A percentile compares a stretch with the other conserved stretches of the same genome.
Conservation (phyloP, 2,888 invertebrate genomes). For the Acheta domesticus region DNA sequence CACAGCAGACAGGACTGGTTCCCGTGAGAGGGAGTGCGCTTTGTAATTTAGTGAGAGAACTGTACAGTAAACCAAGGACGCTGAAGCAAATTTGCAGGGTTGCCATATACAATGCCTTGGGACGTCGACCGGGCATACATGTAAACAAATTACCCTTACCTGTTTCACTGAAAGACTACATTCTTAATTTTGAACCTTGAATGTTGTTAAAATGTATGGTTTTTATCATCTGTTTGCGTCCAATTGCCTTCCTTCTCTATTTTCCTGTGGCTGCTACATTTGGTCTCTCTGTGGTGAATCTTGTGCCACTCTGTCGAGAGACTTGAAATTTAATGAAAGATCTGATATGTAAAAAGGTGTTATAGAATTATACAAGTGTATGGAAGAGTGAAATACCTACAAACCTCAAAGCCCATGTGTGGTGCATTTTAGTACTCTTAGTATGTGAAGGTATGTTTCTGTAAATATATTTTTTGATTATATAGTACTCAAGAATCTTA, state of each 20-base stretch:
- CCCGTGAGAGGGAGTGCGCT: slow-evolving; percentile 61
- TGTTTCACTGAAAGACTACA: slow-evolving; percentile 63
- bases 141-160: slow-evolving; percentile 67
- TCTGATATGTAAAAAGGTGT: too few relatives aligned
- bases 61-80: slow-evolving; percentile 63
- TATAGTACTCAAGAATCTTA: too few relatives aligned
- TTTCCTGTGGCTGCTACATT: background rate
- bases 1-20: slow-evolving; percentile 60
- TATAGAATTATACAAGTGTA: too few relatives aligned
- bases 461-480: too few relatives aligned
- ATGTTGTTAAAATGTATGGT: background rate
- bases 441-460: too few relatives aligned
- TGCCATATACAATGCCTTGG: slow-evolving; percentile 64
- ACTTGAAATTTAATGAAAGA: too few relatives aligned
- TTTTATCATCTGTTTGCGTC: background rate
- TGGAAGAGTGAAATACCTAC: too few relatives aligned
- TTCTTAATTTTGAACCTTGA: slow-evolving; percentile 62
- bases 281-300: background rate
- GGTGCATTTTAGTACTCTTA: too few relatives aligned
- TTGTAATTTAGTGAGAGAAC: slow-evolving; percentile 58
- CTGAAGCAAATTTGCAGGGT: slow-evolving; percentile 71
- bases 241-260: background rate
- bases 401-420: too few relatives aligned
- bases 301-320: too few relatives aligned
- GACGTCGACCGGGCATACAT: slow-evolving; percentile 60